phyloP scores from a whole-genome alignment of 2,888 invertebrate genomes.

The Megalurothrips usitatus region DNA sequence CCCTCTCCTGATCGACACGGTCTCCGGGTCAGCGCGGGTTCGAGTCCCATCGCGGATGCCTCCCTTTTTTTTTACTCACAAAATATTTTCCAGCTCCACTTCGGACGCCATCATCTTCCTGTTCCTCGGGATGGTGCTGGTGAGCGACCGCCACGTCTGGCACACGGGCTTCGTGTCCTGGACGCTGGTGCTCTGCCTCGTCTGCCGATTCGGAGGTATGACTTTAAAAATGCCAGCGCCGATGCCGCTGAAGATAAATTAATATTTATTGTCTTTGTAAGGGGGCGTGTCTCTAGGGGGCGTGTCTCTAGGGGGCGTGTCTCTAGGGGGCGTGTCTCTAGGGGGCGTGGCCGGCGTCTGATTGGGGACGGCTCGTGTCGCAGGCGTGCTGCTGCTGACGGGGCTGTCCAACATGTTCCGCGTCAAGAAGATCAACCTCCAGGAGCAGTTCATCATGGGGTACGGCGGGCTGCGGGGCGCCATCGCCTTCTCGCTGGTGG shows the following conservation, averaged over 20 bases:
- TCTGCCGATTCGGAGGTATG: conserved; percentile 53
- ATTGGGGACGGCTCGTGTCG: neutral
- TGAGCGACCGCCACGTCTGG: conserved; percentile 42
- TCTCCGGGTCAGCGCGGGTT: no score
- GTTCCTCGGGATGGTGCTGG: conserved; percentile 56
- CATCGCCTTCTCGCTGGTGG: conserved; percentile 55
- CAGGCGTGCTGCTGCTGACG: conserved; percentile 50
- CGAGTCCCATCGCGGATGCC: no score
- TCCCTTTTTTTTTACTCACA: no score
- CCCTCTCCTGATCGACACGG: neutral
- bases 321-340: no score
- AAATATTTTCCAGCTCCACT: conserved; percentile 47
- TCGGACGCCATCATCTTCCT: conserved; percentile 61
- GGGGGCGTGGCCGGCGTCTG: no score
- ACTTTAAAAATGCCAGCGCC: neutral
- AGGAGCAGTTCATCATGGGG: conserved; percentile 56
- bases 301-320: no score
- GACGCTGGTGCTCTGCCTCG: conserved; percentile 51
- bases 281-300: no score
- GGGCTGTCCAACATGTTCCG: conserved; percentile 50
- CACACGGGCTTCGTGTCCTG: conserved; percentile 54
- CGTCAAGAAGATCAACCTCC: conserved; percentile 47
- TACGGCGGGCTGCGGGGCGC: conserved; percentile 58
- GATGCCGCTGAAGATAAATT: no score
- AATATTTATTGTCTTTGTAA: no score